Conservation (phyloP, 2,797 vertebrate genomes). For the Hozukius guyotensis region DNA sequence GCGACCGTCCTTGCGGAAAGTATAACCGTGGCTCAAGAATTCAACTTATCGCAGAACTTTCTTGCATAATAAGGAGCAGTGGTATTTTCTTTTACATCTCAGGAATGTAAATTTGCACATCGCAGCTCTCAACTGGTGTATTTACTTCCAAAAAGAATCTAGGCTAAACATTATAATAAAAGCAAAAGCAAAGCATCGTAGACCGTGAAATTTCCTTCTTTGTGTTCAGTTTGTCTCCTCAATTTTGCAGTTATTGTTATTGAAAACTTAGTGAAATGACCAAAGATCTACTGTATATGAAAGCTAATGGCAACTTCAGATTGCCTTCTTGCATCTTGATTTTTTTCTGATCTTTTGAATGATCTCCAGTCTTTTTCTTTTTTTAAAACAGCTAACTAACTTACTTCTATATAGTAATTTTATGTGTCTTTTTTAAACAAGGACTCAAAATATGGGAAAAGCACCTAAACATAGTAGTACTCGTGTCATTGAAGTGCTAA, state of each 20-base stretch:
- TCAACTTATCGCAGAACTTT: not conserved
- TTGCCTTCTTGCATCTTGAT: not conserved
- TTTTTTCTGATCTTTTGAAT: not conserved
- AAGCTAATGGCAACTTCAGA: not conserved
- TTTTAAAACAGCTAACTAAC: not conserved
- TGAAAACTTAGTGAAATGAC: not conserved
- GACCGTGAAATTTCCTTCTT: not conserved
- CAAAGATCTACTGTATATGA: not conserved
- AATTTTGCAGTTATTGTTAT: not conserved
- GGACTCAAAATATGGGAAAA: not conserved
- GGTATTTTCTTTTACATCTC: not conserved
- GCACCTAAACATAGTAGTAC: not conserved
- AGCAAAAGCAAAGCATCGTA: not conserved
- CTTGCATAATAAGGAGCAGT: not conserved
- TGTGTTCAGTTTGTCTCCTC: not conserved
- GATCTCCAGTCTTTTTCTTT: not conserved
- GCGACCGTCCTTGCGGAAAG: no score
- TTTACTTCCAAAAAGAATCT: not conserved
- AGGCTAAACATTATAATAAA: not conserved
- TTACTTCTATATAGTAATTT: not conserved
- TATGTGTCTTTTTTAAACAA: not conserved
- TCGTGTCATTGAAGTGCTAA: not conserved
- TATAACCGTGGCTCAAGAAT: not conserved
- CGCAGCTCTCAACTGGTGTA: not conserved
- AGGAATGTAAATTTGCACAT: constrained; percentile 3